These are phyloP conservation scores for Drosophila monieri DNA, from an alignment of 2,888 invertebrate species.

Conservation along the genomic window DNA sequence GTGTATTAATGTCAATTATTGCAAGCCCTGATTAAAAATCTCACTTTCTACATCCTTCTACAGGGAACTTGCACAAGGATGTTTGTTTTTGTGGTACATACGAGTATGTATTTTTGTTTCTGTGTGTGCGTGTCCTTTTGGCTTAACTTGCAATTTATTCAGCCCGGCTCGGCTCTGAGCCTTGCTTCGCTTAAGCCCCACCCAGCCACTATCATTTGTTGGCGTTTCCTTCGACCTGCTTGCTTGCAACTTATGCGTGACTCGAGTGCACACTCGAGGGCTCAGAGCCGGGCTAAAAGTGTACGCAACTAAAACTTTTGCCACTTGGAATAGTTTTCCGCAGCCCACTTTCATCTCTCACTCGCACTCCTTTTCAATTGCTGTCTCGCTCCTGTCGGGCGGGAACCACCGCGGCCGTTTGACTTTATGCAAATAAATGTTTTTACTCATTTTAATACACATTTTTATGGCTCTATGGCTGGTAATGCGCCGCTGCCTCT, in stretches of 20 bases:
- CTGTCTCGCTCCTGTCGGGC: slow-evolving; percentile 48
- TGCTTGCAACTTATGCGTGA: slow-evolving; percentile 76
- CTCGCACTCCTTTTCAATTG: slow-evolving; percentile 44
- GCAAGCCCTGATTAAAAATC: slow-evolving; percentile 34
- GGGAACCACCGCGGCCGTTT: slow-evolving; percentile 35
- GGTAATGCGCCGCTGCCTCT: slow-evolving; percentile 60
- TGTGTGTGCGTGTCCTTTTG: slow-evolving; percentile 63
- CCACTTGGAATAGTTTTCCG: slow-evolving; percentile 75
- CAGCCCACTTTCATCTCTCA: slow-evolving; percentile 42
- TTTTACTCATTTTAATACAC: slow-evolving; percentile 79
- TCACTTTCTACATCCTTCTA: slow-evolving; percentile 34
- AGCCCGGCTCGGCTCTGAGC: slow-evolving; percentile 19
- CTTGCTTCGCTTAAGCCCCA: slow-evolving; percentile 4
- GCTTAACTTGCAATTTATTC: slow-evolving; percentile 76
- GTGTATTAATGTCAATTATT: slow-evolving; percentile 30
- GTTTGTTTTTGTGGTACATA: slow-evolving; percentile 8
- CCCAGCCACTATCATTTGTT: slow-evolving; percentile 64
- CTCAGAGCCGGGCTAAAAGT: slow-evolving; percentile 65
- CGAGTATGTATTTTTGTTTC: slow-evolving; percentile 18
- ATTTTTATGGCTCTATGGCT: slow-evolving; percentile 77
- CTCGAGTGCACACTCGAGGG: slow-evolving; percentile 75
- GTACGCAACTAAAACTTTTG: slow-evolving; percentile 78
- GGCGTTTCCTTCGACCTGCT: slow-evolving; percentile 71
- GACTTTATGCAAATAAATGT: slow-evolving; percentile 79
- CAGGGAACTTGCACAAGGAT: slow-evolving; percentile 31